Conservation (phyloP, 2,797 vertebrate genomes). For the Pangasius larnaudii region DNA sequence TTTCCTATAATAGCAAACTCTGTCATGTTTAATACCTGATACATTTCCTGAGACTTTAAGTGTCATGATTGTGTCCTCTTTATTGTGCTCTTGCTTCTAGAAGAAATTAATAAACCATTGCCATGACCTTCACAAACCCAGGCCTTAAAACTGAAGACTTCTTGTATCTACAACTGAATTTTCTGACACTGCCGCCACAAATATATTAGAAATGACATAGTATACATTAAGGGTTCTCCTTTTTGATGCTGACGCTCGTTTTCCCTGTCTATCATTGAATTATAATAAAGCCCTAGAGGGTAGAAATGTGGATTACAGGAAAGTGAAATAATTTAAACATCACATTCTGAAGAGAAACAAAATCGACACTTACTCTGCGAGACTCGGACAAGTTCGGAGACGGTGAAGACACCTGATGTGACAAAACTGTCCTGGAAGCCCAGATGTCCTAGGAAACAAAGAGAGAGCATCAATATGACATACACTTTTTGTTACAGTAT, state of each 20-base stretch:
- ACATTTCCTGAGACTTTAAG: neutral
- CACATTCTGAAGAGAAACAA: neutral
- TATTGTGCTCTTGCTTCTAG: neutral
- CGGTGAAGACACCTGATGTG: constrained; percentile 97
- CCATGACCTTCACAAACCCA: constrained; percentile 1
- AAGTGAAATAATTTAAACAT: neutral
- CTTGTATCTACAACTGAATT: neutral
- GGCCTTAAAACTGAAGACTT: neutral
- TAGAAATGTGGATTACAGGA: neutral
- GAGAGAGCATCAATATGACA: constrained; percentile 41
- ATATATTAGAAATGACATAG: neutral
- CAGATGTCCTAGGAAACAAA: constrained; percentile 88
- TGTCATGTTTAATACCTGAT: neutral
- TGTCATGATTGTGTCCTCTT: neutral
- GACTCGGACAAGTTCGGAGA: constrained; percentile 95
- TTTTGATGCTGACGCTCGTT: neutral
- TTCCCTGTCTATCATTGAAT: neutral
- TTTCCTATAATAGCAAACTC: neutral
- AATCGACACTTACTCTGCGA: constrained; percentile 89
- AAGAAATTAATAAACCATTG: neutral
- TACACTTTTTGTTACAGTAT: neutral
- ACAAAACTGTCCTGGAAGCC: constrained; percentile 99
- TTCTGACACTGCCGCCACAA: neutral
- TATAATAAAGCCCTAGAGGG: neutral
- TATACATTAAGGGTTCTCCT: neutral